A percentile compares a stretch with the other conserved stretches of the same genome.
Evolutionary conservation across 2,888 invertebrate species (phyloP).

Genomic region (Orchesella flavescens): DNA sequence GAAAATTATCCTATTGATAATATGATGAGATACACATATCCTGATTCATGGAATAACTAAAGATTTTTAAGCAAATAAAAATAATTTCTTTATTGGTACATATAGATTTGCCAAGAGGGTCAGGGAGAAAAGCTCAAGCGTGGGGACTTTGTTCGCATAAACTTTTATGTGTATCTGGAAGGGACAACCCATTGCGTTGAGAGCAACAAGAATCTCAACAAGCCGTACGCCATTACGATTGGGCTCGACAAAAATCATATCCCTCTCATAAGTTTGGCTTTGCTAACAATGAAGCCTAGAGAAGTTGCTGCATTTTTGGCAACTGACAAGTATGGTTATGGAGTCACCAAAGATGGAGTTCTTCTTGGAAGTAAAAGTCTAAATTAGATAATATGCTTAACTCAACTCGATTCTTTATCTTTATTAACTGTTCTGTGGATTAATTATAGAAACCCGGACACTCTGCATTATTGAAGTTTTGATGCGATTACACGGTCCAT

Average conservation of each 20-base stretch:
- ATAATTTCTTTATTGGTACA: too few species aligned
- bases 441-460: conserved; percentile 21
- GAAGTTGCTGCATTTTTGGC: conserved; percentile 28
- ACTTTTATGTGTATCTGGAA: conserved; percentile 25
- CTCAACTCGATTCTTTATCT: too few species aligned
- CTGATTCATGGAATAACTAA: too few species aligned
- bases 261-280: neutral
- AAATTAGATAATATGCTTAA: too few species aligned
- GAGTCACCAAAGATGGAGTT: too few species aligned
- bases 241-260: neutral
- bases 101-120: neutral
- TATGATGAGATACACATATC: too few species aligned
- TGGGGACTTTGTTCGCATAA: neutral
- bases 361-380: too few species aligned
- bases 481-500: neutral
- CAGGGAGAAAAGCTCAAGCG: neutral
- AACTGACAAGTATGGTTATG: neutral
- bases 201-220: conserved; percentile 11
- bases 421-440: too few species aligned
- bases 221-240: neutral
- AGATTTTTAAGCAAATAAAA: too few species aligned
- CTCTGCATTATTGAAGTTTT: conserved; percentile 35
- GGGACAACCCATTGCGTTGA: neutral
- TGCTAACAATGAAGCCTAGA: conserved; percentile 16
- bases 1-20: too few species aligned